phyloP scores from a whole-genome alignment of 2,888 invertebrate genomes.

The Autographa pulchrina region DNA sequence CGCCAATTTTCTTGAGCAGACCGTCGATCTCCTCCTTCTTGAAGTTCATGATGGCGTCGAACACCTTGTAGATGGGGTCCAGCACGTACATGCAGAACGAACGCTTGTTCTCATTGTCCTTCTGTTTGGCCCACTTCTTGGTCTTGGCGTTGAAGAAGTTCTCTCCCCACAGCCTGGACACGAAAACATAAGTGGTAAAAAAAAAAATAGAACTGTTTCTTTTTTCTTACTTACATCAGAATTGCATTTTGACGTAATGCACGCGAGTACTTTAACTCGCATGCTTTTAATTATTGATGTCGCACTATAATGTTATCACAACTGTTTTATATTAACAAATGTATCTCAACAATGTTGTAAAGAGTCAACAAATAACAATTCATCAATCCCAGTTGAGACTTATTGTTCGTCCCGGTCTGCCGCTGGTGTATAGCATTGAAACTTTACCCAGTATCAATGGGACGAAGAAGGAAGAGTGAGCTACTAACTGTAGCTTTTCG shows the following conservation, averaged over 20 bases:
- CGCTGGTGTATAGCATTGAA: slow-evolving; percentile 80
- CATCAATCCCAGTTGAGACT: slow-evolving; percentile 71
- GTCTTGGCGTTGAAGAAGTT: slow-evolving; percentile 99
- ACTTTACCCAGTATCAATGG: slow-evolving; percentile 85
- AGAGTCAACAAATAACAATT: slow-evolving; percentile 65
- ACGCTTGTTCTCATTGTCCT: slow-evolving; percentile 97
- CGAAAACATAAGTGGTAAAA: neutral
- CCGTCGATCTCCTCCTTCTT: slow-evolving; percentile 97
- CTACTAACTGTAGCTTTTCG: neutral
- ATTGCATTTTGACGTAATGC: too few relatives aligned
- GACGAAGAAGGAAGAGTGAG: slow-evolving; percentile 62
- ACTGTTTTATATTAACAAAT: slow-evolving; percentile 43
- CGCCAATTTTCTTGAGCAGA: slow-evolving; percentile 96
- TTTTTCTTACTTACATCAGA: too few relatives aligned
- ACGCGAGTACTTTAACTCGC: too few relatives aligned
- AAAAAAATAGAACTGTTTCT: neutral
- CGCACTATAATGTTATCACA: slow-evolving; percentile 1
- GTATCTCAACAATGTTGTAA: slow-evolving; percentile 76
- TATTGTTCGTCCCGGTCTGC: slow-evolving; percentile 85
- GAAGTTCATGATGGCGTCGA: slow-evolving; percentile 95
- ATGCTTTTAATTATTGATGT: neutral
- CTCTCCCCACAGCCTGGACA: slow-evolving; percentile 96
- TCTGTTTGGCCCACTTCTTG: slow-evolving; percentile 99
- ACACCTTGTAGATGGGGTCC: slow-evolving; percentile 99
- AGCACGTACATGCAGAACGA: slow-evolving; percentile 99